Evolutionary conservation across 2,113 vertebrate genomes (phyloP), one percentile per base, ranked within the genome.

Genomic region (Tringa solitaria): DNA sequence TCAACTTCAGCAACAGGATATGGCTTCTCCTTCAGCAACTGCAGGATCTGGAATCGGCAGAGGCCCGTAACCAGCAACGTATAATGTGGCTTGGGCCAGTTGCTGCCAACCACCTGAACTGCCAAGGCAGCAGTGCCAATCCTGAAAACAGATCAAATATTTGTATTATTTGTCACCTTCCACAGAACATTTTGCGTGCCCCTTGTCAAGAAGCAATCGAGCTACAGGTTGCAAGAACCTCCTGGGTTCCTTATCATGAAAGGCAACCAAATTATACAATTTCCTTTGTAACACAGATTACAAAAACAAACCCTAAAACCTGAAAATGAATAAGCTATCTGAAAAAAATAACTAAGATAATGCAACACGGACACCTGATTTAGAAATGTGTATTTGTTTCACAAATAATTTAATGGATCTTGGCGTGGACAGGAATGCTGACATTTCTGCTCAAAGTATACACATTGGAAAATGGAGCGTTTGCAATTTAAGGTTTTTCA

Each of bases 61-160:
- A 99, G 92, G 53, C 99, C 99, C 0, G 99, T 99, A 70, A 99
- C 98, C 93, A 99, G 98, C 95, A 99, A 78, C 1, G 99, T 99
- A 63, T 99, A 99, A 96, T 99, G 99, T 3, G 99, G 99, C 93
- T 99, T 99, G 4, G 99, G 99, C 99, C 99, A 99, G 97, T 99
- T 99, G 95, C 99, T 99, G 27, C 99, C 99, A 78, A 99, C 99
- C 33, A 99, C 99, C 95, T 99, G 99, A 50, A 99, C 98, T 0
- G 98, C 99, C 76, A 99, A 95, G 0, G 99, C 99, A 7, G 99
- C 99, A 1, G 99, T 99, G 45, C 99, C 99, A 67, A 99, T 99
- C 93, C 99, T 99, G 91, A 79, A 97, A 95, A 75, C 45, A 97
- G 16, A 91, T 3, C 76, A 57, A 56, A 90, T 5, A 22, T 4